Evolutionary conservation across 2,113 vertebrate species (phyloP), one percentile per base, ranked within the genome.

Genomic region (Bufo gargarizans): DNA sequence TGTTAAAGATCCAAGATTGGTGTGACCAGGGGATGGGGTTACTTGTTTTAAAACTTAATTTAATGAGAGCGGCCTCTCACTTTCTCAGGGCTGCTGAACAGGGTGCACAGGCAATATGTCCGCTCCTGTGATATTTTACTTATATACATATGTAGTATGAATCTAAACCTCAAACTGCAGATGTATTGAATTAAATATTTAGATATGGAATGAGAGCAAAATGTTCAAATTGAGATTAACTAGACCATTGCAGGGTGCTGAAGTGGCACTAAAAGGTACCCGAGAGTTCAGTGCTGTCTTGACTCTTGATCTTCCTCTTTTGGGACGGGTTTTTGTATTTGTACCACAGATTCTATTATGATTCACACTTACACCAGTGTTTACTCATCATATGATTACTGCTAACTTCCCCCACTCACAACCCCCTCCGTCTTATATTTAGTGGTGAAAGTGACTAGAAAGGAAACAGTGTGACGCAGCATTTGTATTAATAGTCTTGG

Each of bases 401-500:
- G 4, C 69, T 72, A 58, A 72, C 50, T 82, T 49, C 72, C 67
- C 55, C 47, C 65, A 58, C 78, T 87, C 67, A 87, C 72, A 87
- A 53, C 71, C 72, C 71, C 43, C 12, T 76, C 19, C 33, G 4
- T 47, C 17, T 77, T 86, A 86, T 86, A 77, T 86, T 86, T 49
- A 50, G 58, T 50, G 17, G 58, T 33, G 72, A 86, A 86, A 86
- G 84, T 65, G 58, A 77, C 50, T 22, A 49, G 84, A 63, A n/a
- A 77, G 84, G 84, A 86, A 86, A 77, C 58, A 86, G 47, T 63
- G 20, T 82, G 80, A 82, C 45, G 59, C 80, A 82, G 80, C 58
- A 63, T 45, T 49, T 14, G 3, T 65, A 82, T 47, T 65, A 78
- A 55, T 56, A 78, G 77, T 78, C 19, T 56, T 56, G 50, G 43